These are phyloP conservation scores for Perizoma affinitatum DNA, from an alignment of 2,888 invertebrate species.

Conservation along the genomic window DNA sequence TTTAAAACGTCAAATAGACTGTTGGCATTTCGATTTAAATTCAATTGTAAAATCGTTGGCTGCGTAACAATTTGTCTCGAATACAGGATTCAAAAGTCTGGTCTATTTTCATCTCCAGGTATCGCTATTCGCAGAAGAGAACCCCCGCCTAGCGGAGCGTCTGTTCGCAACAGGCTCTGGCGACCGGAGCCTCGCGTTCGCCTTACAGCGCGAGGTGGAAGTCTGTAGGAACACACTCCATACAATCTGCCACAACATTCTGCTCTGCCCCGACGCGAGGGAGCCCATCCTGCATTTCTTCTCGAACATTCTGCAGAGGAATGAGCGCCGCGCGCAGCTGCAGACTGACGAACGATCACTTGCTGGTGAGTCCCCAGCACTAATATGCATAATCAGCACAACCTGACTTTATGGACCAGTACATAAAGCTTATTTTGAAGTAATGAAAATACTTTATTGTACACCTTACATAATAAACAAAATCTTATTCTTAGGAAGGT, in stretches of 20 bases:
- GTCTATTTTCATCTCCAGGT: constrained; percentile 51
- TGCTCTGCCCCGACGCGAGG: constrained; percentile 92
- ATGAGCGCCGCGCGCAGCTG: constrained; percentile 94
- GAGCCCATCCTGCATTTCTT: constrained; percentile 92
- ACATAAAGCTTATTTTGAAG: too few relatives aligned
- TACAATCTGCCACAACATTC: constrained; percentile 91
- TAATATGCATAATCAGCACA: background rate
- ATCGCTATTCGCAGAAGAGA: constrained; percentile 97
- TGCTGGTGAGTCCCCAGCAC: constrained; percentile 77
- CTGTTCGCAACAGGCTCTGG: constrained; percentile 82
- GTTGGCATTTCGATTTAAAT: too few relatives aligned
- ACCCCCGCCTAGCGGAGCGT: constrained; percentile 93
- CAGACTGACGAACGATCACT: constrained; percentile 94
- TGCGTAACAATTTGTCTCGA: too few relatives aligned
- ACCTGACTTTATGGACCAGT: too few relatives aligned
- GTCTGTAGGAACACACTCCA: constrained; percentile 90
- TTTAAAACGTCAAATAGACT: too few relatives aligned
- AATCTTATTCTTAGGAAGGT: too few relatives aligned
- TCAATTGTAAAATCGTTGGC: too few relatives aligned
- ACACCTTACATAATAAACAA: too few relatives aligned
- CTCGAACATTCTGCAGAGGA: constrained; percentile 89
- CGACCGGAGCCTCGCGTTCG: constrained; percentile 87
- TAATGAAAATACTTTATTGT: too few relatives aligned
- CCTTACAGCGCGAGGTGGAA: constrained; percentile 91
- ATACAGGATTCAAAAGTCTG: too few relatives aligned